A percentile compares a stretch with the other conserved stretches of the same genome.
Conservation (phyloP, 2,797 vertebrate genomes). For the Peromyscus nudipes region DNA sequence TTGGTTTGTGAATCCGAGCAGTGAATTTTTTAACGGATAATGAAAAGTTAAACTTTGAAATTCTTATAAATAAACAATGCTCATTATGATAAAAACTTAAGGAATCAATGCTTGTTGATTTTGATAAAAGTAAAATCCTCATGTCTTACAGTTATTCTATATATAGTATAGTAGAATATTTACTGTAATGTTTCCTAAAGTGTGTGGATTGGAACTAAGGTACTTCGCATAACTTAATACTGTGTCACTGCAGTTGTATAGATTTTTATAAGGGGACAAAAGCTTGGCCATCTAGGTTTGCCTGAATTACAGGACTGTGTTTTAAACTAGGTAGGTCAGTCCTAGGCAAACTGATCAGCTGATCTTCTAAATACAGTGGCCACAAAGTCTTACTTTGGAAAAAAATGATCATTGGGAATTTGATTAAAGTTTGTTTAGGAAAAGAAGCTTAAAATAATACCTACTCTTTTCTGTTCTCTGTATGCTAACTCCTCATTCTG, state of each 20-base stretch:
- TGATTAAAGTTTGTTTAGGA: conserved; percentile 33
- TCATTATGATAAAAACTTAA: neutral
- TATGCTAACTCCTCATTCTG: neutral
- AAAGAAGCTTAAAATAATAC: conserved; percentile 55
- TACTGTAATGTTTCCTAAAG: neutral
- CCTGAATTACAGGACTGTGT: neutral
- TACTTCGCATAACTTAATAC: neutral
- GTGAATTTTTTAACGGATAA: neutral
- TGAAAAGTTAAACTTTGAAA: neutral
- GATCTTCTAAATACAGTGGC: conserved; percentile 1
- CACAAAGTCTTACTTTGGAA: neutral
- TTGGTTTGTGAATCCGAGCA: conserved; percentile 13
- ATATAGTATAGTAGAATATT: neutral
- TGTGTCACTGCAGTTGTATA: neutral
- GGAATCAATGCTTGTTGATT: conserved; percentile 6
- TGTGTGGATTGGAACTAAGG: neutral
- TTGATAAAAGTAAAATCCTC: conserved; percentile 38
- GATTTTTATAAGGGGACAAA: neutral
- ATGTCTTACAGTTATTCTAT: neutral
- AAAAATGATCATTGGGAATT: conserved; percentile 41
- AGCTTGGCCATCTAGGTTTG: neutral
- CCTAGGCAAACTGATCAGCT: neutral
- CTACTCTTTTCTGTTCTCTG: neutral
- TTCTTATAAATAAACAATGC: conserved; percentile 10
- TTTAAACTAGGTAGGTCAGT: neutral